Evolutionary conservation across 2,797 vertebrate species (phyloP), one percentile per base, ranked within the genome.

Genomic region (Anniella stebbinsi): DNA sequence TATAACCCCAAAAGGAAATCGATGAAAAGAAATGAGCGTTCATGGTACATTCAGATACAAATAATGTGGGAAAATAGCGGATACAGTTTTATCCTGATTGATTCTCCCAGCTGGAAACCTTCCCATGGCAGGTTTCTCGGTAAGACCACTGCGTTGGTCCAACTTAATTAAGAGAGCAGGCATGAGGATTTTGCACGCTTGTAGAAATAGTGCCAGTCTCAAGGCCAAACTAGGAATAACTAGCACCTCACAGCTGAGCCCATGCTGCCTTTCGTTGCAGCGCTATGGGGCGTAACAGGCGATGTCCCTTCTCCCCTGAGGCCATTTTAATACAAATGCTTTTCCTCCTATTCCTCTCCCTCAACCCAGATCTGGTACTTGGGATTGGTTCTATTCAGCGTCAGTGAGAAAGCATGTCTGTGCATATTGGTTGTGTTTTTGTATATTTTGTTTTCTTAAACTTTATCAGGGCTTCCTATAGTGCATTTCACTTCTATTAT

Each of bases 381-480:
- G 30, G 54, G 25, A 48, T 25, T 77, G 51, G 17, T 76, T 72
- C 28, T 88, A 23, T 18, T 73, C 81, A 60, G 33, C 66, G 33
- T 80, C 75, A 17, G 3, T 90, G 80, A 84, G 48, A 83, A 57
- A 57, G 86, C 89, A 90, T 90, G 86, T 33, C 63, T 90, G 80
- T 90, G 60, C 30, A 87, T 60, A 45, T 87, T 90, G 89, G 48
- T 48, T 88, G 82, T 91, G 75, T 73, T 75, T 89, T 41, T 84
- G 81, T 80, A 57, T 80, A 84, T 73, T 87, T 92, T 81, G 86
- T 90, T 86, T 25, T 92, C 48, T 48, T 87, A 76, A 72, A 63
- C 87, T 87, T 48, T 84, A 81, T 89, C 90, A 90, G 87, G 67
- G 73, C 93, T 94, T 94, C 48, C 15, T 88, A 1, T 36, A 70